A percentile compares a stretch with the other conserved stretches of the same genome.
phyloP scores from a whole-genome alignment of 2,113 vertebrate species.

The Serinus canaria region DNA sequence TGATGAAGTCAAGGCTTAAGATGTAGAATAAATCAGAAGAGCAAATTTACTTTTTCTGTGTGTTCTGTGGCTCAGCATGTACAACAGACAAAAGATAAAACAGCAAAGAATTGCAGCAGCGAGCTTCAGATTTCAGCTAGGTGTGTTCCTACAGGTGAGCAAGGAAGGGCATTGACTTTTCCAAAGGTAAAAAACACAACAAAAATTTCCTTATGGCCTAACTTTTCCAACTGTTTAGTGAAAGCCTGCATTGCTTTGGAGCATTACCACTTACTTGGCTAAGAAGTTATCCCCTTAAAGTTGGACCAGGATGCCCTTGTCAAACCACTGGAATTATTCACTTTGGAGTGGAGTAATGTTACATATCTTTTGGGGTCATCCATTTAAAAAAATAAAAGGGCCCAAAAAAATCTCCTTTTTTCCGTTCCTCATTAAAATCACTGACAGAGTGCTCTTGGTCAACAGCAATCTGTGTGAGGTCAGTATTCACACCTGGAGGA shows the following conservation, averaged over 20 bases:
- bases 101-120: background rate
- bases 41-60: background rate
- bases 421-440: constrained; percentile 20
- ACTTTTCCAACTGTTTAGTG: background rate
- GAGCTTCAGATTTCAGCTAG: background rate
- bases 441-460: background rate
- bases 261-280: background rate
- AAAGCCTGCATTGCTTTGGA: background rate
- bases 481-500: constrained; percentile 5
- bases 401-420: constrained; percentile 1
- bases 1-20: background rate
- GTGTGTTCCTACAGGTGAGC: background rate
- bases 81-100: background rate
- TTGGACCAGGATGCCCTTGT: background rate
- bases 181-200: background rate
- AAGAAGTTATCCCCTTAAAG: background rate
- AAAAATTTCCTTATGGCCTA: background rate
- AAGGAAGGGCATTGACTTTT: background rate
- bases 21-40: background rate
- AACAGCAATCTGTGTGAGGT: background rate
- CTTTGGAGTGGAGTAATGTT: constrained; percentile 17
- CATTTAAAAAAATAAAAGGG: background rate
- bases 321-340: constrained; percentile 14
- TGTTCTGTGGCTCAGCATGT: background rate
- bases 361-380: background rate